Evolutionary conservation across 2,113 vertebrate genomes (phyloP).

Genomic region (Nyctibius bracteatus): DNA sequence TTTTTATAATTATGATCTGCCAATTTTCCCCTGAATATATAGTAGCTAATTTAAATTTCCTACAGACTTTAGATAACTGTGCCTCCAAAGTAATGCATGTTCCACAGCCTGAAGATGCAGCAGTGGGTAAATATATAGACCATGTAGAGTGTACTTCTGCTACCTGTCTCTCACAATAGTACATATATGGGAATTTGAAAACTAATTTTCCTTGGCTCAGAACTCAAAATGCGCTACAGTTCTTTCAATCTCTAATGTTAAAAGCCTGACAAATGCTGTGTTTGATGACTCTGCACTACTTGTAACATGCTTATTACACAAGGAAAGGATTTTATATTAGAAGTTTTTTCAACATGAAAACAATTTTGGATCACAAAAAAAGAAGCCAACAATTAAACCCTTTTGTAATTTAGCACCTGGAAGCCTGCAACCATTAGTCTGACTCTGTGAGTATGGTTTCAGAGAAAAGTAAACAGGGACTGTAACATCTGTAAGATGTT

Average conservation of each 20-base stretch:
- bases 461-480: neutral
- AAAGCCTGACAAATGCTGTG: neutral
- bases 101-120: neutral
- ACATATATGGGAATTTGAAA: neutral
- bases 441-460: neutral
- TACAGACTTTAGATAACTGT: neutral
- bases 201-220: neutral
- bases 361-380: neutral
- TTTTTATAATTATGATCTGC: constrained; percentile 16
- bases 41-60: constrained; percentile 30
- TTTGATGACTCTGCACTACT: neutral
- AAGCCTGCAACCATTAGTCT: neutral
- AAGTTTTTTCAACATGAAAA: neutral
- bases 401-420: neutral
- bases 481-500: neutral
- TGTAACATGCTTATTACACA: neutral
- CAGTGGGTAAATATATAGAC: neutral
- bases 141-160: neutral
- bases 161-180: neutral
- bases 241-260: neutral
- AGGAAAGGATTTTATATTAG: neutral
- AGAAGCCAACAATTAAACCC: neutral
- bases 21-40: neutral
- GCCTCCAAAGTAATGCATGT: neutral
- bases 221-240: neutral